A percentile compares a stretch with the other conserved stretches of the same genome.
Evolutionary conservation across 2,113 vertebrate species (phyloP).

Genomic region (Limnothrissa miodon): DNA sequence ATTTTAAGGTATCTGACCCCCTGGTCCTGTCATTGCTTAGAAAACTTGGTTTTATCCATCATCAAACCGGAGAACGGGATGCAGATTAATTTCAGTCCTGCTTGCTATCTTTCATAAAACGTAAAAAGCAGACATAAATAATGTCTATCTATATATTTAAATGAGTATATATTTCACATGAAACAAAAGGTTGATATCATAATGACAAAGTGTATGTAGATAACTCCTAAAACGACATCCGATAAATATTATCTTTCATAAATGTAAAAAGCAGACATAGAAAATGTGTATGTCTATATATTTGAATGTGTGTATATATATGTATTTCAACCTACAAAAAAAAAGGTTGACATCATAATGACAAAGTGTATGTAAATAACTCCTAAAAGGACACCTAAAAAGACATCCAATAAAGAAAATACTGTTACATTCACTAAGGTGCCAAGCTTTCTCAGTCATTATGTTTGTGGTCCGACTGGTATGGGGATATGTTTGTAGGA

Average conservation of each 20-base stretch:
- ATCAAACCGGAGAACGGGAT: background rate
- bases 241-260: slow-evolving; percentile 2
- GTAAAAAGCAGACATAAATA: background rate
- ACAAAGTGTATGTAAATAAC: background rate
- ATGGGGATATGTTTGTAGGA: slow-evolving; percentile 23
- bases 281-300: no score
- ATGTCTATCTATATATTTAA: no score
- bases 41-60: background rate
- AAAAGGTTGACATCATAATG: background rate
- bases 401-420: slow-evolving; percentile 8
- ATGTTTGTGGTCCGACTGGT: background rate
- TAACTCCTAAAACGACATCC: background rate
- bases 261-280: background rate
- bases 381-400: background rate
- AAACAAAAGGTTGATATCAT: background rate
- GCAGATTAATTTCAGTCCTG: background rate
- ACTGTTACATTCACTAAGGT: slow-evolving; percentile 29
- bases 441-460: slow-evolving; percentile 7
- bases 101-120: background rate
- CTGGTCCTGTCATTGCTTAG: background rate
- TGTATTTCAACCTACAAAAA: background rate
- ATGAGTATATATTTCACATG: background rate
- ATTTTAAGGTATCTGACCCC: background rate
- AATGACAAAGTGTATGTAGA: background rate
- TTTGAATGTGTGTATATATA: no score